phyloP scores from a whole-genome alignment of 1,140 invertebrate genomes.

The Kradibia gibbosae region DNA sequence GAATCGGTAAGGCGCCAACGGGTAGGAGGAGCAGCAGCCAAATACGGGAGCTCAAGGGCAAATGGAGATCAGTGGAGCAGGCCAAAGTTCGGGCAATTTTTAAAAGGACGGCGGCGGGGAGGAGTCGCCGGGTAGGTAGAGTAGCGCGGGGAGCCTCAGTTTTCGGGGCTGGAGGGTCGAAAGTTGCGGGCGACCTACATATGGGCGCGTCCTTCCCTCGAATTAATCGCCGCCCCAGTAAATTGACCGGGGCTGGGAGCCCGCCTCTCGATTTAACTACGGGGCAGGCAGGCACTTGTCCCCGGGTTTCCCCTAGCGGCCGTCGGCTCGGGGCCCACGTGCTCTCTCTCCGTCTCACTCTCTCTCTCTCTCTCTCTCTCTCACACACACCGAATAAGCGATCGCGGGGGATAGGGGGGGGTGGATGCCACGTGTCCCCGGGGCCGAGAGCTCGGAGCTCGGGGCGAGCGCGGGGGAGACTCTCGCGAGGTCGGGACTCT shows the following conservation, averaged over 20 bases:
- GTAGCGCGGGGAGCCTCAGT: not conserved
- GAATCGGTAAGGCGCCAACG: too few relatives aligned
- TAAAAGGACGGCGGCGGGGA: not conserved
- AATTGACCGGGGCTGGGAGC: conserved; percentile 55
- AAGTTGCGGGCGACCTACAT: not conserved
- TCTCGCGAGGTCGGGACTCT: conserved; percentile 67
- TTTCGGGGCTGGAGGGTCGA: not conserved
- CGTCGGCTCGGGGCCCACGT: too few relatives aligned
- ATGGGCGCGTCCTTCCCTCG: not conserved
- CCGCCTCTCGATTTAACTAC: conserved; percentile 42
- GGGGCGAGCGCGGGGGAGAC: conserved; percentile 36
- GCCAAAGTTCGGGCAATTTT: not conserved
- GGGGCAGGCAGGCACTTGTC: too few relatives aligned
- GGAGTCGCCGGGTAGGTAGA: too few relatives aligned
- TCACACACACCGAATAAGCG: too few relatives aligned
- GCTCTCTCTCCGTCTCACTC: conserved; percentile 52
- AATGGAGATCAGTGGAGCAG: not conserved
- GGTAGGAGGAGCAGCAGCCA: not conserved
- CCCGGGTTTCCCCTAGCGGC: too few relatives aligned
- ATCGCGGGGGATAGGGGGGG: too few relatives aligned
- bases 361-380: too few relatives aligned
- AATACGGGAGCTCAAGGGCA: not conserved
- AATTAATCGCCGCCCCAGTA: conserved; percentile 34
- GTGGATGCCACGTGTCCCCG: too few relatives aligned
- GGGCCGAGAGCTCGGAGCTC: not conserved